Evolutionary conservation across 2,797 vertebrate genomes (phyloP).

Genomic region (Mormyrus hasselquistii): DNA sequence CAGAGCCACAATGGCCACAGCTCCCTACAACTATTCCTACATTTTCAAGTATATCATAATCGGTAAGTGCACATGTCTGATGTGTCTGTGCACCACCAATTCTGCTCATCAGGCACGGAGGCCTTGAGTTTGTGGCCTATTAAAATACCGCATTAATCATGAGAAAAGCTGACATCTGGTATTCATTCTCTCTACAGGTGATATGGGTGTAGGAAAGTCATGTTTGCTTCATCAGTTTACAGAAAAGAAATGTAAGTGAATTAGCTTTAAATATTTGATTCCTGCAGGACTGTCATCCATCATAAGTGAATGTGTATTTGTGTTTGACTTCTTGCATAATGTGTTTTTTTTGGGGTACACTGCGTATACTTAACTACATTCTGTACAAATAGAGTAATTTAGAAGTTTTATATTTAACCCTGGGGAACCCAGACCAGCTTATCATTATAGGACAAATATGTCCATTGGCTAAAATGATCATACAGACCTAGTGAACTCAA

Average conservation of each 20-base stretch:
- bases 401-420: neutral
- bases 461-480: too few relatives aligned
- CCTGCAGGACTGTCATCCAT: neutral
- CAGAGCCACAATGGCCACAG: conserved; percentile 88
- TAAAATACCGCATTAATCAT: neutral
- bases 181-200: conserved; percentile 64
- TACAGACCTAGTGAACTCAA: too few relatives aligned
- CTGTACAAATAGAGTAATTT: neutral
- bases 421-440: too few relatives aligned
- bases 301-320: conserved; percentile 1
- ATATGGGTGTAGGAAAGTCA: conserved; percentile 97
- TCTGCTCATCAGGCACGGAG: neutral
- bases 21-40: conserved; percentile 98
- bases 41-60: conserved; percentile 99
- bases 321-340: neutral
- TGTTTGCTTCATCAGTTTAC: conserved; percentile 96
- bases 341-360: neutral
- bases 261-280: neutral
- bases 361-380: neutral
- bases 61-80: conserved; percentile 66
- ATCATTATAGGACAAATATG: too few relatives aligned
- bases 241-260: conserved; percentile 94
- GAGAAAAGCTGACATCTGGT: neutral
- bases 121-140: neutral
- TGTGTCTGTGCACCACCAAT: neutral